Base-by-base conservation (phyloP, 2,113 vertebrate genomes). In the Gambusia affinis region DNA sequence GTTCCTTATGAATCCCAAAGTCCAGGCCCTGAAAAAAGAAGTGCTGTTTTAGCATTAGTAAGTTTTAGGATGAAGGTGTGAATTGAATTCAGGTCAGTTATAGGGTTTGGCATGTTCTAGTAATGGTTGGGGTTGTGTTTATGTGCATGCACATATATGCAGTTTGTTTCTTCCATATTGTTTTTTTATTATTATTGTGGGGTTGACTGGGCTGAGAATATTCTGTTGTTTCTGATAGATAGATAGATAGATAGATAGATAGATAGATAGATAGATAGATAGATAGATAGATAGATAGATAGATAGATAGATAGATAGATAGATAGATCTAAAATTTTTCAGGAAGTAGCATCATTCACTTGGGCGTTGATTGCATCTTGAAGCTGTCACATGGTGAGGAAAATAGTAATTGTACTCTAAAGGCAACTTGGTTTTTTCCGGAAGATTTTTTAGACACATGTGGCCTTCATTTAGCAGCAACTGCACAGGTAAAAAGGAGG, bases 101-200 rank as follows among this genome's bases (percentile, higher is more conserved):
- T 11, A 37, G 35, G 35, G 35, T 37, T 11, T 11, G 35, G 35
- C 35, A 37, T 11, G 35, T 37, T 11, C 35, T 37, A 37, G 35
- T 37, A 37, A 37, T 37, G 10, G 8, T 37, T 42, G 15, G 39
- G 12, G 39, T 42, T 24, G 70, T 63, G 27, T 70, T 14, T 28
- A 5, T 4, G 24, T 29, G 17, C 1, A 12, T 35, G 73, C n/a
- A 54, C 4, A 64, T 70, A 60, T 73, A 67, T 76, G 83, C 57
- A 71, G 11, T 33, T 54, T 88, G 79, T 79, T 78, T 88, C 86
- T 81, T 65, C 61, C 44, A 81, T 75, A 82, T 79, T 87, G 82
- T 89, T 93, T 8, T 92, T 92, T 90, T 27, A 27, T 27, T 27
- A 27, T 75, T 83, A 91, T 86, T 67, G 67, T 57, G 17, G 60